phyloP scores from a whole-genome alignment of 2,113 vertebrate species.

The Archilochus colubris region DNA sequence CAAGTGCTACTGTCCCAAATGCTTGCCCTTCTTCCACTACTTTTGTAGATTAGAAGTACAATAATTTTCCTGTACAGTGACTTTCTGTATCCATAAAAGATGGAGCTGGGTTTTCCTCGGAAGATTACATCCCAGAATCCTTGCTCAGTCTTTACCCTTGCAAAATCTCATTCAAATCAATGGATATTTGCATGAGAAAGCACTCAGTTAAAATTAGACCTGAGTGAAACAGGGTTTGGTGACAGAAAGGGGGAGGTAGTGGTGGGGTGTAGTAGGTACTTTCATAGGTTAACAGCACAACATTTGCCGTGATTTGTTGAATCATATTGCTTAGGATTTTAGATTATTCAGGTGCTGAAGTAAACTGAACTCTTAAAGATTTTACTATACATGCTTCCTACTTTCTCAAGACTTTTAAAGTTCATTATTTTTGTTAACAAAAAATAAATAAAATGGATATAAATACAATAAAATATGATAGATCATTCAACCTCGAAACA shows the following conservation, averaged over 20 bases:
- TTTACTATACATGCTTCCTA: background rate
- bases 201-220: constrained; percentile 54
- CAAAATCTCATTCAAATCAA: constrained; percentile 51
- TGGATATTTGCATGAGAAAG: constrained; percentile 65
- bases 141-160: constrained; percentile 38
- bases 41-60: background rate
- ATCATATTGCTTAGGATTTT: background rate
- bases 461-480: background rate
- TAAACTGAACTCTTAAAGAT: background rate
- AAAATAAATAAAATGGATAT: background rate
- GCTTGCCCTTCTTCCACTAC: background rate
- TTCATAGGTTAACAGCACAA: background rate
- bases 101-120: constrained; percentile 1
- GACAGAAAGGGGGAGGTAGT: constrained; percentile 4
- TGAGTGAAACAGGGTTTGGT: background rate
- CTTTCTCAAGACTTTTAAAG: background rate
- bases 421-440: background rate
- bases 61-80: constrained; percentile 35
- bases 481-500: background rate
- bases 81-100: constrained; percentile 10
- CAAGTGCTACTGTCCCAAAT: background rate
- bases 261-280: background rate
- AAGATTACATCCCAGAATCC: constrained; percentile 13
- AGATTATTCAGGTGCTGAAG: background rate
- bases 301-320: background rate